phyloP scores from a whole-genome alignment of 2,113 vertebrate genomes.

The Psilopsiagon aymara region DNA sequence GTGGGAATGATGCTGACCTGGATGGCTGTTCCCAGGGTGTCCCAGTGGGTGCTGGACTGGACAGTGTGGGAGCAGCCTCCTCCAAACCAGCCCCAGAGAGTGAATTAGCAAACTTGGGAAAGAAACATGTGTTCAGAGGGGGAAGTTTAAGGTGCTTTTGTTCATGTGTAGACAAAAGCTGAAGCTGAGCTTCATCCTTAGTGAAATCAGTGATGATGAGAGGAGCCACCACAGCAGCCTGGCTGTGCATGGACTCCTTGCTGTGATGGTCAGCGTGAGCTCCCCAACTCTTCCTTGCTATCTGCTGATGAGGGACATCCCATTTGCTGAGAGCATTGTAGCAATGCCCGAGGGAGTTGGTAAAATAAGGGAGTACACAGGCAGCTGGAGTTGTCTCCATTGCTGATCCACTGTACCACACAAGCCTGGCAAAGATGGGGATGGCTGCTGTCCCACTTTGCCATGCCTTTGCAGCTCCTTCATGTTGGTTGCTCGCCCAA shows the following conservation, averaged over 20 bases:
- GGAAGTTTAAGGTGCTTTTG: not conserved
- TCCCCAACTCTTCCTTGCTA: not conserved
- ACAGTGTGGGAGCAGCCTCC: not conserved
- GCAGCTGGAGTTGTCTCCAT: rapidly evolving
- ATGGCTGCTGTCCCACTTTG: not conserved
- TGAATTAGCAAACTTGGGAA: not conserved
- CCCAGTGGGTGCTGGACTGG: not conserved
- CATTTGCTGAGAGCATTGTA: rapidly evolving
- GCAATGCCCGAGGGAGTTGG: rapidly evolving
- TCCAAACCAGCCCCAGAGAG: not conserved
- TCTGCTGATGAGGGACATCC: not conserved
- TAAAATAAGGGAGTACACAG: rapidly evolving
- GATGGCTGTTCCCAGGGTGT: rapidly evolving
- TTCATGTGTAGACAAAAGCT: not conserved
- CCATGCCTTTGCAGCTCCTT: no score
- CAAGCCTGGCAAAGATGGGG: not conserved
- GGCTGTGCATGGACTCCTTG: not conserved
- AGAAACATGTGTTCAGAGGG: not conserved
- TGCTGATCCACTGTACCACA: not conserved
- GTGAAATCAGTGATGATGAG: not conserved
- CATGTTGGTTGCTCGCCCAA: not conserved
- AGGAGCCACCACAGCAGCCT: not conserved
- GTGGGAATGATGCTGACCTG: not conserved
- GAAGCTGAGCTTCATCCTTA: not conserved
- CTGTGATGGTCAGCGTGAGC: not conserved